Base-by-base conservation (phyloP, 2,888 invertebrate species). In the Ferrisia virgata region DNA sequence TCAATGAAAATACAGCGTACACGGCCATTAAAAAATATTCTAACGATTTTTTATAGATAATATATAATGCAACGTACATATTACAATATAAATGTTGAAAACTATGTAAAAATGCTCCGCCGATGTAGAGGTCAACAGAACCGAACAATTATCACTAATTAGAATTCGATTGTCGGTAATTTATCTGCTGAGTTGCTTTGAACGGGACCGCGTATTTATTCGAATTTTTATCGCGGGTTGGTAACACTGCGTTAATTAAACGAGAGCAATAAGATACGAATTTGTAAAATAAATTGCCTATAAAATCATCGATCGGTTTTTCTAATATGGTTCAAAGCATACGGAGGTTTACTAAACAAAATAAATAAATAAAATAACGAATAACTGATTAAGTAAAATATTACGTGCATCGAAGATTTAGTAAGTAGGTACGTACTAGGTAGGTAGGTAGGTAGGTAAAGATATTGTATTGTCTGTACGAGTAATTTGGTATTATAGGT, bases 71-170 rank as follows among this genome's bases (percentile, higher is more conserved):
- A n/a, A n/a, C n/a, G n/a, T n/a, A n/a, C 2, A 76, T 36, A 6
- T 8, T 53, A 53, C 47, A n/a, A 47, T 6, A n/a, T n/a, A 64
- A 36, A 76, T 18, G 72, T 76, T 22, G 72, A 36, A 76, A 36
- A 76, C 36, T 18, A 36, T 76, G 72, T 76, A 36, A 76, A 76
- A 36, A 36, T 22, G 72, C 18, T 33, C 72, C 36, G 72, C 36
- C 79, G 43, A 13, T 11, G 43, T 76, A 76, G 79, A 79, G 79
- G 79, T 79, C 79, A 79, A 79, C 53, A 80, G 80, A 80, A 53
- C 31, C 47, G 25, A 79, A 79, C 79, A 80, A 80, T 80, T 80
- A 80, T 47, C 80, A 53, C 80, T 47, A 80, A 80, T 80, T 80
- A 80, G 80, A 80, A n/a, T 4, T 33, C 43, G 80, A 80, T 80